Percentiles rank a stretch among this genome's conserved stretches.
These are phyloP conservation scores for Madoqua kirkii DNA, from an alignment of 2,113 vertebrate species.

Conservation along the genomic window DNA sequence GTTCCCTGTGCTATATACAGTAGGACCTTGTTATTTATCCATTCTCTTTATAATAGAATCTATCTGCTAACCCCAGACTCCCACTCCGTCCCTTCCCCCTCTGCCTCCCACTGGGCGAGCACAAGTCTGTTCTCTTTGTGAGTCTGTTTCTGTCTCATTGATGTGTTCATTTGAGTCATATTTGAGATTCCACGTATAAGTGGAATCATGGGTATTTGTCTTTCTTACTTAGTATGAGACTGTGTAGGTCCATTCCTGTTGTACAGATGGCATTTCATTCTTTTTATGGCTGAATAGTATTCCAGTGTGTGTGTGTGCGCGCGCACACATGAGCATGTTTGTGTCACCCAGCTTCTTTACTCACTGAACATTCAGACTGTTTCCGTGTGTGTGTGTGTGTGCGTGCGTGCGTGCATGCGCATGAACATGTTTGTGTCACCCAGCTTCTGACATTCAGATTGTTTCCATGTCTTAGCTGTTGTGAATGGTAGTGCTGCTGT, in stretches of 20 bases:
- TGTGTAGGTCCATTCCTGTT: not conserved
- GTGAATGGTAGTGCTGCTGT: not conserved
- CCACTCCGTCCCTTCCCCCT: not conserved
- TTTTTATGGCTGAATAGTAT: no score
- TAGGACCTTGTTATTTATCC: not conserved
- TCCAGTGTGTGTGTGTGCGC: no score
- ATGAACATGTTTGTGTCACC: not conserved
- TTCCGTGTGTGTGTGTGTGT: not conserved
- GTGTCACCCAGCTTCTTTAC: no score
- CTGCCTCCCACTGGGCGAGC: not conserved
- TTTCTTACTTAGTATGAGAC: not conserved
- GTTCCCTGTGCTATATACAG: not conserved
- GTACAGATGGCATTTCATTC: not conserved
- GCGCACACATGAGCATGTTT: no score
- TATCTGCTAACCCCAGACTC: not conserved
- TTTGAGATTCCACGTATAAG: not conserved
- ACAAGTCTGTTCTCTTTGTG: not conserved
- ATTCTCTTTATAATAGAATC: not conserved
- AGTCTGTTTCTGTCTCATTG: fast-evolving
- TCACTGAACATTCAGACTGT: no score
- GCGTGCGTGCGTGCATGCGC: fast-evolving
- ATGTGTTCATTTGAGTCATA: not conserved
- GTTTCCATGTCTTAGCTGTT: not conserved
- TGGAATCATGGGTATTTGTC: not conserved
- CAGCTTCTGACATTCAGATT: not conserved